These are phyloP conservation scores for Myotis davidii DNA, from an alignment of 2,113 vertebrate genomes.

Conservation along the genomic window DNA sequence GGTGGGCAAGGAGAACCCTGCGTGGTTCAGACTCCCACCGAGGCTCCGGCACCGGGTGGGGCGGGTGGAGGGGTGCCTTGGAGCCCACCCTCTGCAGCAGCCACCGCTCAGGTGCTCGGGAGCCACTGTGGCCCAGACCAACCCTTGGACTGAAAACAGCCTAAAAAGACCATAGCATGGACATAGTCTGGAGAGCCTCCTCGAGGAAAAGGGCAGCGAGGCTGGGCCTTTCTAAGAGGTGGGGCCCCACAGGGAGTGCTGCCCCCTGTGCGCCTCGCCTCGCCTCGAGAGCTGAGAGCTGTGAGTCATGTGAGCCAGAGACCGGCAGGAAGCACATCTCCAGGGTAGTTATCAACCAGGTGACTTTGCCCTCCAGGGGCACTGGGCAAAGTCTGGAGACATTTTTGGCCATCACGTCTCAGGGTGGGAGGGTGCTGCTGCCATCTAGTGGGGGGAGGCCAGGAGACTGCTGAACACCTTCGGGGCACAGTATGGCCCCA, in stretches of 20 bases:
- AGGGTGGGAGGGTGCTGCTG: neutral
- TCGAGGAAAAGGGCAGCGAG: neutral
- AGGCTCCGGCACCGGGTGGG: neutral
- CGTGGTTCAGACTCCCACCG: rapidly evolving
- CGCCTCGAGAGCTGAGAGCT: too few relatives aligned
- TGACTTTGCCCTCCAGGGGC: neutral
- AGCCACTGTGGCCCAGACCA: too few relatives aligned
- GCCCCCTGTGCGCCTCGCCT: too few relatives aligned
- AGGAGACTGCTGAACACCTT: too few relatives aligned
- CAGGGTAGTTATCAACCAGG: neutral
- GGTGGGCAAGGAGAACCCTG: rapidly evolving
- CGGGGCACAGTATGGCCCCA: neutral
- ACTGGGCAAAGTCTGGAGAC: neutral
- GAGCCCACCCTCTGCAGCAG: too few relatives aligned
- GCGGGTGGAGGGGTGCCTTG: too few relatives aligned
- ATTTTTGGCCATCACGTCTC: neutral
- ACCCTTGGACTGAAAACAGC: neutral
- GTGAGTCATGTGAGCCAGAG: neutral
- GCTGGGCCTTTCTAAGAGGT: neutral
- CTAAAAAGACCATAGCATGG: neutral
- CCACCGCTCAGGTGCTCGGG: rapidly evolving
- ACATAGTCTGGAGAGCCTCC: neutral
- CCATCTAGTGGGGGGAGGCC: neutral
- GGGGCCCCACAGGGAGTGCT: too few relatives aligned
- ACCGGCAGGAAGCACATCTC: neutral